Evolutionary conservation across 2,888 invertebrate species (phyloP).

Genomic region (Lasiommata megera): DNA sequence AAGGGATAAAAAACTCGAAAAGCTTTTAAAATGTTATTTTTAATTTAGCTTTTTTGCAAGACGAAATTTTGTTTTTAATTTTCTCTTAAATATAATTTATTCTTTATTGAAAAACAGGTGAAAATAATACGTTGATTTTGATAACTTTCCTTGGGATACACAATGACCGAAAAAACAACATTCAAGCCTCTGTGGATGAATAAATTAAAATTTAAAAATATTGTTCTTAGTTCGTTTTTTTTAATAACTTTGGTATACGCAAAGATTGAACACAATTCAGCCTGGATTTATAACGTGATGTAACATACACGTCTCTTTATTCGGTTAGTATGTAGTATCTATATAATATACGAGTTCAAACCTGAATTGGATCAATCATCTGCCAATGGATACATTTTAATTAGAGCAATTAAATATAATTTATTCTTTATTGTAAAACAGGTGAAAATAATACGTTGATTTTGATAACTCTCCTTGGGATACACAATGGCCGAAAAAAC

Average conservation of each 20-base stretch:
- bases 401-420: no score
- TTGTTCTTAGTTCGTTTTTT: not conserved
- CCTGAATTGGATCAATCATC: not conserved
- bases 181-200: not conserved
- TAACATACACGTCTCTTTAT: not conserved
- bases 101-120: no score
- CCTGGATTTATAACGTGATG: not conserved
- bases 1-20: no score
- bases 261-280: not conserved
- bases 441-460: no score
- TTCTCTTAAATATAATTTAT: no score
- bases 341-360: not conserved
- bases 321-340: no score
- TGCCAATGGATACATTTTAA: not conserved
- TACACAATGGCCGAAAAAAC: not conserved
- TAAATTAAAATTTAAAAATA: conserved; percentile 4
- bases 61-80: no score
- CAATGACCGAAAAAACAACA: not conserved
- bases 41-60: no score
- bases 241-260: not conserved
- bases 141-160: not conserved
- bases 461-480: not conserved
- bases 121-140: no score
- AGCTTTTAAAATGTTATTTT: no score
- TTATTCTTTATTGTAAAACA: no score